Conservation (phyloP, 2,113 vertebrate species). For the Cinclus mexicanus region DNA sequence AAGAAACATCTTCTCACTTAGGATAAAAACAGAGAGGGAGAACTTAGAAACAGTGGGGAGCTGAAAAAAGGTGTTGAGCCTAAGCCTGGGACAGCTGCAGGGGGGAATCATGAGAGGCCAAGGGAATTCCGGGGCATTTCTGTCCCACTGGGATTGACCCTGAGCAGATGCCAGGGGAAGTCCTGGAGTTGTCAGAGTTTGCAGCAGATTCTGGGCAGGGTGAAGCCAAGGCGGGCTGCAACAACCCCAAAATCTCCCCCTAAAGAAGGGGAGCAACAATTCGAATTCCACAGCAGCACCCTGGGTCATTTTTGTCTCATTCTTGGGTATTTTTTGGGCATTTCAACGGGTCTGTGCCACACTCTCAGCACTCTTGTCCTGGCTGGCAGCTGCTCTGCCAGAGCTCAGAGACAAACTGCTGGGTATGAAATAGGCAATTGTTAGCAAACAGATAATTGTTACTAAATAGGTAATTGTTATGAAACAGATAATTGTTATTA, state of each 20-base stretch:
- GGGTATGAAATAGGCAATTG: accelerated
- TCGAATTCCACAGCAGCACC: neutral
- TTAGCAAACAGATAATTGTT: neutral
- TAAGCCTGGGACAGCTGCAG: neutral
- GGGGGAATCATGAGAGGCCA: neutral
- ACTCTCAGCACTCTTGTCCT: neutral
- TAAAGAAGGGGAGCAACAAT: accelerated
- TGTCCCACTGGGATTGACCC: neutral
- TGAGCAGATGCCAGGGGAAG: neutral
- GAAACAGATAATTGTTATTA: neutral
- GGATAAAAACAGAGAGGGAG: neutral
- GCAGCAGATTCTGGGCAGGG: too few relatives aligned
- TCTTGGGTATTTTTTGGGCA: accelerated
- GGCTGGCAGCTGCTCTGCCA: neutral
- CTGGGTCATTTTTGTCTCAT: neutral
- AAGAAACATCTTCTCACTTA: neutral
- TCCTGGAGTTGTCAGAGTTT: too few relatives aligned
- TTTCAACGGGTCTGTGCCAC: neutral
- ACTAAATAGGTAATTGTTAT: neutral
- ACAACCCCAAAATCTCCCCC: neutral
- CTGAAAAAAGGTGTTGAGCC: neutral
- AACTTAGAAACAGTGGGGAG: neutral
- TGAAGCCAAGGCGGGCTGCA: accelerated
- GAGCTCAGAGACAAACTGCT: neutral
- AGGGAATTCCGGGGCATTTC: neutral